Base-by-base conservation (phyloP, 2,888 invertebrate genomes). In the Stegana nigrithorax region DNA sequence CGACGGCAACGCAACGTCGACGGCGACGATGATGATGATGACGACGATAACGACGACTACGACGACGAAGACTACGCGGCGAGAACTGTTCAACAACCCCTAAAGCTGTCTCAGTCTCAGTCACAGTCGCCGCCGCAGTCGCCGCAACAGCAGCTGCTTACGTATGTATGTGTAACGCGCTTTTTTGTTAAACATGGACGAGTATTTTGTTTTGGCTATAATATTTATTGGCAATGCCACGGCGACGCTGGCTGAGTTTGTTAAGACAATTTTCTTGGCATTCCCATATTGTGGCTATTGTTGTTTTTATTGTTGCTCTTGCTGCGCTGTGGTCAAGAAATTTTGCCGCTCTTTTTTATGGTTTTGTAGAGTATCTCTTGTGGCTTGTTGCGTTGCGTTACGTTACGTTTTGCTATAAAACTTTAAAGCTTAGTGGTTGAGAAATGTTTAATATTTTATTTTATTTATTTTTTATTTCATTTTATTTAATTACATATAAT, bases 81-180 rank as follows among this genome's bases (percentile, higher is more conserved):
- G 47, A 26, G 8, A 2, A 8, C 4, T 25, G 32, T n/a, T 62
- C 67, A 79, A 78, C 67, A 68, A 81, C 76, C 81, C 80, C 68
- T 73, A 74, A 74, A 42, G 50, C 60, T 67, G 65, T n/a, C n/a
- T n/a, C n/a, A n/a, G n/a, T n/a, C n/a, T n/a, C n/a, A n/a, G n/a
- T n/a, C n/a, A n/a, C 36, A 36, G 21, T 32, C 32, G 19, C 55
- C 17, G 3, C 36, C 36, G 55, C 25, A 21, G 57, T 64, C 67
- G 66, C 65, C 70, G 63, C 67, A 65, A 65, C 70, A 73, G 64
- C 73, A 71, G 73, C 64, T 67, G 69, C 65, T 8, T 32, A 12
- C 10, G 5, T 32, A 32, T 2, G 5, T 32, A n/a, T 32, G n/a
- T 5, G 32, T 32, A 32, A 12, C 10, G 10, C 10, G 10, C n/a